Conservation (phyloP, 2,113 vertebrate genomes). For the Nipponia nippon region DNA sequence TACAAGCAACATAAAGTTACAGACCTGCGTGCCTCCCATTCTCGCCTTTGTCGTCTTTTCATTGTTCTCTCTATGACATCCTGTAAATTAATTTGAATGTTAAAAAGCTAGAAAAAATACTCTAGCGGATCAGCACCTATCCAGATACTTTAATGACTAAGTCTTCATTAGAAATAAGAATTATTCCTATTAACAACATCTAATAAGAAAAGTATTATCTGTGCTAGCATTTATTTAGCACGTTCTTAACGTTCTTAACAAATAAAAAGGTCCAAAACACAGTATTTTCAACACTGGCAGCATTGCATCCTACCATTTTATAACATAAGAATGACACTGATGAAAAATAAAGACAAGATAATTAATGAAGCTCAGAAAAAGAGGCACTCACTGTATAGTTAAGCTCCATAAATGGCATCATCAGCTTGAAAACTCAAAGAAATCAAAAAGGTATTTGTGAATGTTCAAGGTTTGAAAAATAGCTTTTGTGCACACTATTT, state of each 20-base stretch:
- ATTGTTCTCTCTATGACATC: conserved; percentile 84
- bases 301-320: neutral
- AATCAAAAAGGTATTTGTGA: neutral
- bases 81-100: conserved; percentile 62
- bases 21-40: conserved; percentile 93
- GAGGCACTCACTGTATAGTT: neutral
- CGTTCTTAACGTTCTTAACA: accelerated
- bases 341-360: neutral
- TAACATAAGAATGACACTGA: neutral
- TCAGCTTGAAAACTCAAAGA: neutral
- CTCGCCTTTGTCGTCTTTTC: conserved; percentile 80
- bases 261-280: neutral
- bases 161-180: neutral
- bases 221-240: neutral
- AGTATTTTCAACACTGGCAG: neutral
- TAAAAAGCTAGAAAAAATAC: neutral
- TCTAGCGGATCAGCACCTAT: neutral
- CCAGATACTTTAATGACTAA: neutral
- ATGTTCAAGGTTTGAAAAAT: neutral
- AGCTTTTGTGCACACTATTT: neutral
- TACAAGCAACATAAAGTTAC: neutral
- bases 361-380: neutral
- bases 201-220: neutral
- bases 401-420: neutral
- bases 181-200: neutral